Evolutionary conservation across 2,113 vertebrate species (phyloP), one percentile per base, ranked within the genome.

Genomic region (Odocoileus virginianus): DNA sequence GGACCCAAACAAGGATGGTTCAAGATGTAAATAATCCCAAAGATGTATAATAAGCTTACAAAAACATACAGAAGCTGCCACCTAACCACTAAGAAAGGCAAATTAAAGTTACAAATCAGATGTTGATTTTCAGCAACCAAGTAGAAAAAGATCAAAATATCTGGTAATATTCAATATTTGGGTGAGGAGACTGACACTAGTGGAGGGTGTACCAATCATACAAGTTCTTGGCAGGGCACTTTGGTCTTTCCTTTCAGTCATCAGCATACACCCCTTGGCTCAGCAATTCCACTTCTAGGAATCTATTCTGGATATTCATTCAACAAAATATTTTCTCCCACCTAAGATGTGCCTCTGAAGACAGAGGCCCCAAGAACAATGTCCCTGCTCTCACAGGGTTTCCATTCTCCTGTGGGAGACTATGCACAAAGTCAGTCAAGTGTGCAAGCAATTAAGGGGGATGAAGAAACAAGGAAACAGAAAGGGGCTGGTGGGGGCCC

Each of bases 281-380:
- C 60, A 96, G 91, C 43, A 94, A 95, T 74, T 78, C 36, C 45
- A 91, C 19, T 43, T 97, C 52, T 93, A 87, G 71, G 28, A 84
- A 95, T 78, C 58, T 89, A 91, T 40, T 67, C 47, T 21, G 64
- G 87, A 88, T 47, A 78, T 28, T 78, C 86, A 64, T n/a, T 87
- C 52, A 76, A 57, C 52, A 55, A 55, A 74, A 30, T 19, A 61
- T 74, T 79, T 92, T 87, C 33, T 71, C 6, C 33, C 36, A 60
- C 9, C 55, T 45, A 81, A 30, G 33, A 58, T 1, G n/a, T 94
- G 55, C 7, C 47, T 52, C 25, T 83, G 43, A 40, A 90, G 25
- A 95, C 4, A 58, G 13, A 61, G n/a, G 52, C 71, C 47, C n/a
- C 74, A 28, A 79, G 55, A 86, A 60, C 17, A 88, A 91, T 8